Evolutionary conservation across 30 jellyfish, hydroid and myxozoan species (phyloP), one percentile per base, ranked within the genome.

Genomic region (Turritopsis rubra): DNA sequence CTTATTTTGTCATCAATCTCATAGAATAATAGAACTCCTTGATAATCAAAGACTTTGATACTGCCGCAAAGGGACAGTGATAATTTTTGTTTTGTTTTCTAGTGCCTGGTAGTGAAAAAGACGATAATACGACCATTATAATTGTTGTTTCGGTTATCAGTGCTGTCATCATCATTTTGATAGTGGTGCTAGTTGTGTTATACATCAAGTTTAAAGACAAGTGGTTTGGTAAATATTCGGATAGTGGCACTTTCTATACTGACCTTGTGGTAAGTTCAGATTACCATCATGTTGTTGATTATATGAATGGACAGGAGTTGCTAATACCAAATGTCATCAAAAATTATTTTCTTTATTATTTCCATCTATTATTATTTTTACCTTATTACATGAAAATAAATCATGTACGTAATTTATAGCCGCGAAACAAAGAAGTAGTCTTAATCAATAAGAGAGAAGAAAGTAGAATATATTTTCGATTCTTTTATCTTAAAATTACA

Each of bases 201-300:
- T 82, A 65, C 73, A 25, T 82, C 9, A 82, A 71, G 21, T 82
- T 26, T 31, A 66, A 29, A 66, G 88, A 82, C 3, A 71, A 20
- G 28, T 66, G 53, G 28, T 71, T 68, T 26, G 66, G 66, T 16
- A 52, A 71, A 22, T 80, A 82, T 25, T 16, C 25, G 29, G 72
- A 68, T 13, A 82, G 66, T 82, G 88, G 88, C 26, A 31, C 53
- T 21, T 82, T 82, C 0, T 82, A 82, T 28, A 82, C 88, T 65
- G 88, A 82, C 41, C 29, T 82, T 22, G 73, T 82, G 72, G 88
- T 82, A 71, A 71, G 88, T 82, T 26, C 25, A 30, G 20, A 28
- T 1, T 29, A 26, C 3, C 23, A 3, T 22, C 16, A 70, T 3
- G 4, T 22, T 29, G 83, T 53, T 19, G 5, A 23, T 22, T 75